Evolutionary conservation across 2,888 invertebrate species (phyloP), one percentile per base, ranked within the genome.

Genomic region (Hypselothyrea guttata): DNA sequence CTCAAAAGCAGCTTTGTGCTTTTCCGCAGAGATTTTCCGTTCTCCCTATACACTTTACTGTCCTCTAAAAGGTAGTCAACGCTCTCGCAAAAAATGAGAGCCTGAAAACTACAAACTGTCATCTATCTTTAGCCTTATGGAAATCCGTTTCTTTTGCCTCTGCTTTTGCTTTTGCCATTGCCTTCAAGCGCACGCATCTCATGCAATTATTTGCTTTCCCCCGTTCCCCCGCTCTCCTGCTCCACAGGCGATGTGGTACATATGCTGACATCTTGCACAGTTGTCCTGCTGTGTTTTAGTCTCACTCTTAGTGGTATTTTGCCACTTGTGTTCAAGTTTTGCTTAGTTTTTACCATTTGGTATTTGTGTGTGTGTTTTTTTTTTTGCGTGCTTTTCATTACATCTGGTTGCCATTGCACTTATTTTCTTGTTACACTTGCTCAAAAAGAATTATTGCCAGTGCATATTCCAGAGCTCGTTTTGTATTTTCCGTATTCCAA

Each of bases 391-490:
- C 58, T 47, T 69, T 66, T 67, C 71, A 69, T 56, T 75, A 67
- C 62, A 45, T 66, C 58, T 69, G 58, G 47, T 57, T 70, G 56
- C 48, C 66, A 78, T 72, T 71, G 66, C 64, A 60, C 73, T 71
- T 75, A 68, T 83, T 73, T 74, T 78, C 68, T 75, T 78, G 74
- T 75, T 74, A 68, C 74, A 68, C 78, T 78, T 69, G 73, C 75
- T 63, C 61, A 48, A 77, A 22, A 75, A 82, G 82, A 83, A 79
- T 84, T 84, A 84, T 84, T 82, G 79, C 82, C 70, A 65, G 56
- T 72, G 75, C 75, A 71, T 77, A 71, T 71, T 51, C 35, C 15
- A 47, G 12, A 38, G 31, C 40, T 57, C 53, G 46, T 27, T 53
- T 45, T 64, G 22, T 49, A 9, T 47, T 13, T 34, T n/a, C 3